phyloP scores from a whole-genome alignment of 2,113 vertebrate genomes.

The Xyliphius kryptos region DNA sequence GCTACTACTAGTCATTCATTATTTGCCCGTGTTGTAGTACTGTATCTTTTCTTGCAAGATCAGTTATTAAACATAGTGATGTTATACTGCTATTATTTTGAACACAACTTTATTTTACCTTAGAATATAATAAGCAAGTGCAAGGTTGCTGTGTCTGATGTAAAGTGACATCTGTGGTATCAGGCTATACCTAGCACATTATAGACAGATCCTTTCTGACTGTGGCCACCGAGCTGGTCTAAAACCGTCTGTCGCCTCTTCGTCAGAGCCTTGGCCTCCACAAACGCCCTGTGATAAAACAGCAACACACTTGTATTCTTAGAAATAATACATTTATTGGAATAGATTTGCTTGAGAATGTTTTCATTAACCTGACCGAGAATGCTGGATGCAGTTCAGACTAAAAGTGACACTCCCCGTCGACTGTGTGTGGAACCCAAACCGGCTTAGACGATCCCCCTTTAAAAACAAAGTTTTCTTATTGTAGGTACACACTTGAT shows the following conservation, averaged over 20 bases:
- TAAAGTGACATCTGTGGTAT: no score
- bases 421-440: conserved; percentile 81
- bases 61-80: no score
- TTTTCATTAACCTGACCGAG: conserved; percentile 70
- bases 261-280: conserved; percentile 72
- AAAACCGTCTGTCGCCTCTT: conserved; percentile 75
- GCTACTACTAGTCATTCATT: no score
- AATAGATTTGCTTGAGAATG: no score
- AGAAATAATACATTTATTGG: no score
- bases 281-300: conserved; percentile 71
- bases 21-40: no score
- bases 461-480: conserved; percentile 50
- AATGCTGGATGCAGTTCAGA: conserved; percentile 83
- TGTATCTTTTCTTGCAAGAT: no score
- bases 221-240: conserved; percentile 78
- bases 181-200: conserved; percentile 74
- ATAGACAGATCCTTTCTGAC: conserved; percentile 79
- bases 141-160: no score
- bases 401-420: conserved; percentile 83
- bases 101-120: no score
- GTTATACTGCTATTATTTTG: no score
- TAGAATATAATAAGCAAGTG: no score
- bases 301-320: conserved; percentile 1
- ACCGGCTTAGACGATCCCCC: conserved; percentile 84
- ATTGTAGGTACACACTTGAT: no score